Conservation (phyloP, 2,113 vertebrate species). For the Psophia crepitans region DNA sequence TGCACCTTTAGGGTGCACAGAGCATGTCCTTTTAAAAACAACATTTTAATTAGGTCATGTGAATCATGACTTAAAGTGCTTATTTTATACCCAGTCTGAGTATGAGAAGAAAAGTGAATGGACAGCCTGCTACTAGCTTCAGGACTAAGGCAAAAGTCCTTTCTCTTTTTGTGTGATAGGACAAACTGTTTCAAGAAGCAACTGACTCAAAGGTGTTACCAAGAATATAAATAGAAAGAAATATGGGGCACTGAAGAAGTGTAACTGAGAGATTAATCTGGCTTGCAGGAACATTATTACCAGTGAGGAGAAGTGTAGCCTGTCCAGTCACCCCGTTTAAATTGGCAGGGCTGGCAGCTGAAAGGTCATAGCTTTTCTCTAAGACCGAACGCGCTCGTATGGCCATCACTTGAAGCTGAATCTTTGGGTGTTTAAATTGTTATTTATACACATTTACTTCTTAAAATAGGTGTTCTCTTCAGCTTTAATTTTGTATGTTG, state of each 20-base stretch:
- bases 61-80: background rate
- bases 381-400: background rate
- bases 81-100: background rate
- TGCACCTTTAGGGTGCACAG: background rate
- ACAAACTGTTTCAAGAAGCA: background rate
- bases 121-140: background rate
- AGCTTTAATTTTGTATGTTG: background rate
- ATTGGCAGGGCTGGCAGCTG: background rate
- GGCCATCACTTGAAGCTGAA: background rate
- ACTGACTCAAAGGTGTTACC: background rate
- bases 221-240: background rate
- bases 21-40: background rate
- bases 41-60: background rate
- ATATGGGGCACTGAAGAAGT: background rate
- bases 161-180: background rate
- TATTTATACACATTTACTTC: background rate
- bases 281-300: background rate
- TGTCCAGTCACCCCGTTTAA: background rate
- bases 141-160: background rate
- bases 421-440: background rate
- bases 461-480: background rate
- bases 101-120: background rate
- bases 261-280: background rate
- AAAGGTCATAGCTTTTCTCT: background rate
- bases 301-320: background rate